Evolutionary conservation across 2,888 invertebrate genomes (phyloP), one percentile per base, ranked within the genome.

Genomic region (Pammene fasciana): DNA sequence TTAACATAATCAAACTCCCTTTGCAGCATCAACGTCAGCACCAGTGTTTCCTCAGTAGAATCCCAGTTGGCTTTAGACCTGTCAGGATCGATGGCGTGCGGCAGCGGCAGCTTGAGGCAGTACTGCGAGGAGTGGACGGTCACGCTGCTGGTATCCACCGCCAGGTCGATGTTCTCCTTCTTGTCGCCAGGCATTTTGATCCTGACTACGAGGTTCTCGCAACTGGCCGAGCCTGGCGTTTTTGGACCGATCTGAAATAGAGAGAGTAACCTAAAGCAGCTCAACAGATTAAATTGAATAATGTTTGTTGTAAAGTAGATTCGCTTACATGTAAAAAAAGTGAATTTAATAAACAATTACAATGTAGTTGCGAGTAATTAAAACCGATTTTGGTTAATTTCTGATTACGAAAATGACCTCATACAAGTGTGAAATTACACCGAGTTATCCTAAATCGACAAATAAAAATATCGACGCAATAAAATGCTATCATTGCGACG

Each of bases 1-100:
- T 98, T 98, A 62, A 98, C 91, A 84, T 94, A 95, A 91, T 98
- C 98, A 76, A 96, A 94, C 84, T 98, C 98, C 68, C 98, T 94
- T 71, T 94, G 92, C 85, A 98, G 93, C 72, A 94, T 94, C 60
- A 98, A 88, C 7, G 95, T 96, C 55, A 98, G 90, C 65, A 94
- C 93, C 70, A 98, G 90, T 54, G 94, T 94, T 75, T 95, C 94
- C 34, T 89, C 87, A 10, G 94, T 94, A 1, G 90, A 80, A 79
- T 97, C 95, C 95, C 97, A 98, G 78, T 95, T 94, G 0, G 98
- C 98, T 72, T 95, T 95, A 4, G 97, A 97, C 41, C 90, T 91
- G 82, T 97, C 96, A 8, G 97, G 96, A 86, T 98, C 94, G 8
- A 98, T 96, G 0, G 94, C 94, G 79, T 98, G 97, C 0, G 97